A percentile compares a stretch with the other conserved stretches of the same genome.
Evolutionary conservation across 64 coral and sea anemone species (phyloP).

Genomic region (Acropora yongei): DNA sequence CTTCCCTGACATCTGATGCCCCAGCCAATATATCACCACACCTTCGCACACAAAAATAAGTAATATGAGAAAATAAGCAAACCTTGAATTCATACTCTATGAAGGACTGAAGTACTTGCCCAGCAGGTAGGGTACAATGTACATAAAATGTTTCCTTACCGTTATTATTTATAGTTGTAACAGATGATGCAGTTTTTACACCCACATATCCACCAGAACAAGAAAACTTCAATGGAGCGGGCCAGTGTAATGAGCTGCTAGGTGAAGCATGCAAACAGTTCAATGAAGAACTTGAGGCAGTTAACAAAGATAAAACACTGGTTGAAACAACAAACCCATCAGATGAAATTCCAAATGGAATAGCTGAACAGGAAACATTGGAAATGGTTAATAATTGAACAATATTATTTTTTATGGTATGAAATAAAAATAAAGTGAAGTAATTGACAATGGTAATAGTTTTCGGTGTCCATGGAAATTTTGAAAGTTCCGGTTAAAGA

Average conservation of each 20-base stretch:
- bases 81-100: no score
- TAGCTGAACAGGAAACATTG: background rate
- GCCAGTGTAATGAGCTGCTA: conserved; percentile 8
- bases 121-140: no score
- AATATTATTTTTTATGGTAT: background rate
- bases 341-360: background rate
- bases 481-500: no score
- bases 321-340: background rate
- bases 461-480: no score
- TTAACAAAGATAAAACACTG: background rate
- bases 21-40: no score
- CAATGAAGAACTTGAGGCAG: conserved; percentile 36
- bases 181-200: background rate
- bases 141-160: no score
- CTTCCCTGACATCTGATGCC: no score
- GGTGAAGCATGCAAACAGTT: conserved; percentile 47
- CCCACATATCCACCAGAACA: background rate
- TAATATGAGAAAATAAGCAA: no score
- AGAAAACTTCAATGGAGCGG: background rate
- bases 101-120: no score
- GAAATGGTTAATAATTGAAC: background rate
- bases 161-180: background rate
- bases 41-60: no score
- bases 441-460: no score
- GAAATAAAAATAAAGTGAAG: no score